Evolutionary conservation across 2,888 invertebrate genomes (phyloP).

Genomic region (Drosophila mimetica): DNA sequence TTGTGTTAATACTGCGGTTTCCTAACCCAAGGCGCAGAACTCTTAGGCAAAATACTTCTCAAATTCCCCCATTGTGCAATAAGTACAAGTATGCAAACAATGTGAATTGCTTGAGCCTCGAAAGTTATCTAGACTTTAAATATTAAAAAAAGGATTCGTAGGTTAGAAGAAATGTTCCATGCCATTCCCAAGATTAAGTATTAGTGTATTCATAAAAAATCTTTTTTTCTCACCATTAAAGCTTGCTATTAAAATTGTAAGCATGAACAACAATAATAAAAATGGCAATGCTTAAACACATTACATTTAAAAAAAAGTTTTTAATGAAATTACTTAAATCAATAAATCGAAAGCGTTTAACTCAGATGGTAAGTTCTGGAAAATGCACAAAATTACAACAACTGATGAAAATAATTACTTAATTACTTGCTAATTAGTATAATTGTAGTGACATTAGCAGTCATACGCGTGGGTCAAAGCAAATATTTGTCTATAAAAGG

Average conservation of each 20-base stretch:
- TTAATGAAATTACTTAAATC: not conserved
- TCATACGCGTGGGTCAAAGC: not conserved
- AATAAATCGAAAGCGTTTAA: not conserved
- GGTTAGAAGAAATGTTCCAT: too few species aligned
- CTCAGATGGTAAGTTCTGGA: not conserved
- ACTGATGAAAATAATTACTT: not conserved
- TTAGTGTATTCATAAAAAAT: too few species aligned
- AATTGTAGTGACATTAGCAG: slow-evolving; percentile 13
- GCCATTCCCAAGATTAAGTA: too few species aligned
- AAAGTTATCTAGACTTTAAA: not conserved
- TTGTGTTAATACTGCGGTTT: slow-evolving; percentile 25
- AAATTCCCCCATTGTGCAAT: not conserved
- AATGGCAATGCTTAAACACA: too few species aligned
- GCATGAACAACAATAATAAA: too few species aligned
- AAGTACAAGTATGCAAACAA: not conserved
- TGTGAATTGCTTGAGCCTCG: not conserved
- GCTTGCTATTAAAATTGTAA: too few species aligned
- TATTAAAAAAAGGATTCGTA: not conserved
- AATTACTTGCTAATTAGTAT: slow-evolving; percentile 14
- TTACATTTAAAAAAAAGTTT: not conserved
- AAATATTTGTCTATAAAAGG: slow-evolving; percentile 48
- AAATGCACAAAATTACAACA: not conserved
- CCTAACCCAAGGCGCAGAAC: slow-evolving; percentile 5
- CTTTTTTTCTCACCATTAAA: too few species aligned
- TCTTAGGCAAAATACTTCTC: not conserved